These are phyloP conservation scores for Hypena proboscidalis DNA, from an alignment of 2,888 invertebrate genomes.

Conservation along the genomic window DNA sequence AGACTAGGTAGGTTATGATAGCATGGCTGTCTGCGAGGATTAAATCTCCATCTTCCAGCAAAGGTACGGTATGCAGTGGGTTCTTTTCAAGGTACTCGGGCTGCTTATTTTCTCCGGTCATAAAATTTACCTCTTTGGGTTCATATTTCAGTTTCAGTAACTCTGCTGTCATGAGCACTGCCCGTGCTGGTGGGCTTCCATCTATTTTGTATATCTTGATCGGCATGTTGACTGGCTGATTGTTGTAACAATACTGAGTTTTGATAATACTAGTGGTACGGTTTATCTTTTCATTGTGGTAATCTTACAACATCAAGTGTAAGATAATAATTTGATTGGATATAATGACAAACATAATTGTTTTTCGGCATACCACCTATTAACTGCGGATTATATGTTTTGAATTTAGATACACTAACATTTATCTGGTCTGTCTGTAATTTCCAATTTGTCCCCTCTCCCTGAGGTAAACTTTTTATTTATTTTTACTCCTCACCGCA, in stretches of 20 bases:
- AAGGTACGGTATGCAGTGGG: constrained; percentile 52
- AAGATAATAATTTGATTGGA: no score
- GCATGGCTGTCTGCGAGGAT: constrained; percentile 56
- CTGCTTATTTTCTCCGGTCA: constrained; percentile 30
- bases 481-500: no score
- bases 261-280: background rate
- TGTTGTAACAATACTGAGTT: constrained; percentile 1
- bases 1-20: constrained; percentile 55
- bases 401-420: no score
- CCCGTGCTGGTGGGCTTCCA: constrained; percentile 50
- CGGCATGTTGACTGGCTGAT: constrained; percentile 41
- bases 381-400: no score
- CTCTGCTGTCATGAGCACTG: constrained; percentile 51
- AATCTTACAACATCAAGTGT: no score
- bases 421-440: no score
- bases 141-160: constrained; percentile 49
- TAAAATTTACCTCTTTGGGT: constrained; percentile 37
- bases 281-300: background rate
- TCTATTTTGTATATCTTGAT: constrained; percentile 47
- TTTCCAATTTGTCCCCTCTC: no score
- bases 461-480: no score
- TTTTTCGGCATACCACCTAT: no score
- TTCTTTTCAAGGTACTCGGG: constrained; percentile 43
- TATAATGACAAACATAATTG: no score
- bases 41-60: constrained; percentile 60